Conservation (phyloP, 2,113 vertebrate genomes). For the Hyaena hyaena region DNA sequence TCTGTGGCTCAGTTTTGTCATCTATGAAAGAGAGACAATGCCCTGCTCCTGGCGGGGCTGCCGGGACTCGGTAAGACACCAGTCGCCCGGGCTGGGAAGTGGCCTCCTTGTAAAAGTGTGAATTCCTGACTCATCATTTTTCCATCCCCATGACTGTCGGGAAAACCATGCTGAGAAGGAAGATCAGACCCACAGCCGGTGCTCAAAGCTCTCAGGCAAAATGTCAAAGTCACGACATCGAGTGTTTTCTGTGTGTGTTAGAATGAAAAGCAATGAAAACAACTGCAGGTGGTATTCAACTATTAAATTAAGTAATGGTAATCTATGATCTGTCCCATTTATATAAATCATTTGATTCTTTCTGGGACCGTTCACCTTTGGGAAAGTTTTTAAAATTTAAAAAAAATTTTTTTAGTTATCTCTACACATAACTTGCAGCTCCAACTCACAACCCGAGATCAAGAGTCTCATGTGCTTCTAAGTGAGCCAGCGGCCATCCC, state of each 20-base stretch:
- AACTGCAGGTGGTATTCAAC: background rate
- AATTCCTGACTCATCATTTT: background rate
- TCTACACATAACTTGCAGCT: too few relatives aligned
- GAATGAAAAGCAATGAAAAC: background rate
- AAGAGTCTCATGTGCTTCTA: too few relatives aligned
- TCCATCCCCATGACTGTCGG: background rate
- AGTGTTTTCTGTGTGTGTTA: background rate
- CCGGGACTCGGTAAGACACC: background rate
- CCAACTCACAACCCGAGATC: too few relatives aligned
- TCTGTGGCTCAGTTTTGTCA: background rate
- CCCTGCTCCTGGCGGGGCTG: fast-evolving
- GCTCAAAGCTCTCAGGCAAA: background rate
- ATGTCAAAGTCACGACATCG: background rate
- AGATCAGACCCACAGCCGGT: background rate
- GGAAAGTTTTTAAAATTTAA: background rate
- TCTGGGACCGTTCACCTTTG: background rate
- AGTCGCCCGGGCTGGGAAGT: background rate
- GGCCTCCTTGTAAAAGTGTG: background rate
- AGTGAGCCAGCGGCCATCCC: too few relatives aligned
- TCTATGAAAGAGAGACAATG: background rate
- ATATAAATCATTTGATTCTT: background rate
- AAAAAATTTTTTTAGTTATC: too few relatives aligned
- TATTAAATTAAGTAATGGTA: background rate
- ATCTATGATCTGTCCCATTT: background rate
- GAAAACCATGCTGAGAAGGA: conserved; percentile 10